Evolutionary conservation across 2,797 vertebrate species (phyloP), one percentile per base, ranked within the genome.

Genomic region (Oryzias dopingdopingensis): DNA sequence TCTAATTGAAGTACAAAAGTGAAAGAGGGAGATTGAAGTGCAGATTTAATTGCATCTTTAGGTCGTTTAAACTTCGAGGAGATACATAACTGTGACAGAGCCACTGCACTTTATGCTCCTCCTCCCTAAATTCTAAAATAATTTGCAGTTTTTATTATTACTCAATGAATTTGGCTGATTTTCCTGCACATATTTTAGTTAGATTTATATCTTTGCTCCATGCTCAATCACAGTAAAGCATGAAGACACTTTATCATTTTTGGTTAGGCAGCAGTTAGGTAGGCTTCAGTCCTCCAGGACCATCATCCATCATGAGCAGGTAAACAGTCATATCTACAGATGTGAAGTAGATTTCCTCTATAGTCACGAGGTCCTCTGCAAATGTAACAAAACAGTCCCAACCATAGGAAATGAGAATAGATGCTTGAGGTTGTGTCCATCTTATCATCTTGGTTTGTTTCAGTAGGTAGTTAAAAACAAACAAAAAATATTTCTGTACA

Each of bases 31-130:
- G 74, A 86, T 77, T 79, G 72, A 86, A 74, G 74, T 77, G 79
- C 77, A 87, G 81, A 83, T 74, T 85, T 77, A 86, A 88, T 84
- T 80, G 70, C 74, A 85, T 82, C 77, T 70, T 82, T 90, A 88
- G 86, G 88, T 90, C 86, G 80, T 75, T 59, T 68, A 70, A 80
- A 72, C 52, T 50, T 51, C 55, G 52, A 64, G 66, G 63, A 87
- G 71, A 80, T 42, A 56, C 56, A 59, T 43, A 67, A 41, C 58
- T 45, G 67, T 66, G 55, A 62, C 14, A 42, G 47, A 70, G 55
- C 20, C 5, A 58, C 43, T 55, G 68, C 69, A 24, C 17, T 17
- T 43, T 3, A 32, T 4, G 5, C 49, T 57, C 20, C 23, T 24
- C 32, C 48, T 76, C 26, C 64, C 32, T 37, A 37, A 80, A 80